Conservation (phyloP, 92 coral and sea anemone species). For the Pocillopora grandis region DNA sequence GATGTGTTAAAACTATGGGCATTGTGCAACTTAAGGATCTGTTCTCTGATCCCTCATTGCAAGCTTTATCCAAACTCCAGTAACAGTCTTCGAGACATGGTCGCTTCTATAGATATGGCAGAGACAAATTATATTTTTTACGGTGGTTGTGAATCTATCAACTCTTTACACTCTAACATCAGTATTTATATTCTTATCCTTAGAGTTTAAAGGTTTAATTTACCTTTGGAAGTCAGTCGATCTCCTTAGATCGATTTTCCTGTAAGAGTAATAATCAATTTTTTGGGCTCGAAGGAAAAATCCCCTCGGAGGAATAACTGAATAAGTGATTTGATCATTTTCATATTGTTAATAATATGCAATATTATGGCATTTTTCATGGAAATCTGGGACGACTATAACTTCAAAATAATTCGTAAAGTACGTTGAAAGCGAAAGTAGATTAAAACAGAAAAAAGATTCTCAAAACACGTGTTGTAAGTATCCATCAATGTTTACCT, state of each 20-base stretch:
- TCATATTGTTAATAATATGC: neutral
- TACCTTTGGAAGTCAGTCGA: no score
- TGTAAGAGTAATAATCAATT: no score
- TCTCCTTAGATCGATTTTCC: no score
- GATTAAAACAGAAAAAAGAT: neutral
- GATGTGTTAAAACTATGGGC: neutral
- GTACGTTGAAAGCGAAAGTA: no score
- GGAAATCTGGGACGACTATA: neutral
- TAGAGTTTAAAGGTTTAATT: no score
- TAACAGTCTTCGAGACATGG: constrained; percentile 29
- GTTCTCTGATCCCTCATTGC: constrained; percentile 16
- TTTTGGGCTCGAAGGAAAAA: no score
- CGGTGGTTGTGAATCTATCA: neutral
- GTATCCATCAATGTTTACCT: neutral
- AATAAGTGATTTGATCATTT: no score
- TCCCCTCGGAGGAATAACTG: no score
- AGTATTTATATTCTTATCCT: neutral
- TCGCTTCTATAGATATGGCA: constrained; percentile 28
- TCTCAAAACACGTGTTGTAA: neutral
- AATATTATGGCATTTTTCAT: neutral
- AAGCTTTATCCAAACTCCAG: constrained; percentile 10
- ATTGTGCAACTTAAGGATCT: neutral
- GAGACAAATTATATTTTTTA: neutral
- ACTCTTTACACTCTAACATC: neutral
- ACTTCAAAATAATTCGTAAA: no score